Base-by-base conservation (phyloP, 2,888 invertebrate species). In the Cryptocheilus praepositus region DNA sequence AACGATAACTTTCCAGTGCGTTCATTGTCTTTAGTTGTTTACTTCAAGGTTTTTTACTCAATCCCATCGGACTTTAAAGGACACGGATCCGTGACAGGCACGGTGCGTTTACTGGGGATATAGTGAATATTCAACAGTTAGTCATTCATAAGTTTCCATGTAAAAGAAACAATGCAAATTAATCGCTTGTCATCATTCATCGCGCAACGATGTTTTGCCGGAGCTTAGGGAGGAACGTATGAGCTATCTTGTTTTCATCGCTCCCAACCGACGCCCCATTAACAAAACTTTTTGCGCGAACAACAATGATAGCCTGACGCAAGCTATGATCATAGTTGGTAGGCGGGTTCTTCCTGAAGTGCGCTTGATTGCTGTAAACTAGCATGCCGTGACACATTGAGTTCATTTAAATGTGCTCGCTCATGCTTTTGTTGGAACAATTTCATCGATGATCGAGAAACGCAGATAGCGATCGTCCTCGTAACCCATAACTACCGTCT, bases 301-400 rank as follows among this genome's bases (percentile, higher is more conserved):
- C 36, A 13, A 61, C 60, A 56, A 59, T 62, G 3, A 36, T 64
- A 61, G 45, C 16, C 63, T 36, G 55, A 51, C 56, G 57, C 52
- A 19, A 18, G 60, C n/a, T 54, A 54, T 45, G 67, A 54, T 55
- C 19, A 28, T 45, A 15, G 43, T 18, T 19, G 16, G 21, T 44
- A 61, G 36, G 44, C 43, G 22, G 46, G 28, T 49, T 49, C 18
- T 71, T 68, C 68, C 58, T 44, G 54, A 58, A 64, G 52, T 54
- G 56, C 49, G 59, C 58, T 59, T 61, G 63, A 71, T 71, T 62
- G 71, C 55, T 54, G 51, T 52, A 58, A 64, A 59, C 68, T 64
- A 61, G 54, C 61, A 61, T 59, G 64, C 51, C 58, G 46, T 8
- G 59, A 43, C 54, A 43, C 19, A 49, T 68, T 46, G 44, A 59